Conservation (phyloP, 2,113 vertebrate genomes). For the Anarhynchus alexandrinus region DNA sequence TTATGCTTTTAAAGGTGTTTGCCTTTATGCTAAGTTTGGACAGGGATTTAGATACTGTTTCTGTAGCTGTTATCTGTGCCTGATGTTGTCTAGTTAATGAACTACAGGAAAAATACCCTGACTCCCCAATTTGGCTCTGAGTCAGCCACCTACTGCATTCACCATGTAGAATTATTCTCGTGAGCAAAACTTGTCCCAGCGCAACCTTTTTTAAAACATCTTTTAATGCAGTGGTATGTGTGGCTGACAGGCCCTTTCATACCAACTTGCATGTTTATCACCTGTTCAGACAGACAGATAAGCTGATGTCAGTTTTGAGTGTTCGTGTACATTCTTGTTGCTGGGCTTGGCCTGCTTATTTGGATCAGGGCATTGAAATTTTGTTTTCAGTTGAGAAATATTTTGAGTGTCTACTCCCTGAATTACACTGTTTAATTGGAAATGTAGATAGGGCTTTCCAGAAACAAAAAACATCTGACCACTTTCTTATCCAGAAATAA, state of each 20-base stretch:
- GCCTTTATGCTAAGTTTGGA: not conserved
- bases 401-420: not conserved
- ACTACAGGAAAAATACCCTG: not conserved
- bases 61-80: not conserved
- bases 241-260: not conserved
- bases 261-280: not conserved
- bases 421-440: not conserved
- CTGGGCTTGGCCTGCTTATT: not conserved
- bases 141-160: not conserved
- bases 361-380: not conserved
- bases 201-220: not conserved
- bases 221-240: not conserved
- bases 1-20: not conserved
- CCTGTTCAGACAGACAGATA: not conserved
- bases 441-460: not conserved
- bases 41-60: not conserved
- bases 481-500: not conserved
- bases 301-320: not conserved
- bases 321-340: not conserved
- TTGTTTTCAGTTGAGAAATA: not conserved
- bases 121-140: not conserved
- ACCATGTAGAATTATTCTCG: not conserved
- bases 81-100: not conserved
- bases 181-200: not conserved
- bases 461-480: not conserved